Base-by-base conservation (phyloP, 2,888 invertebrate species). In the Pelosia muscerda region DNA sequence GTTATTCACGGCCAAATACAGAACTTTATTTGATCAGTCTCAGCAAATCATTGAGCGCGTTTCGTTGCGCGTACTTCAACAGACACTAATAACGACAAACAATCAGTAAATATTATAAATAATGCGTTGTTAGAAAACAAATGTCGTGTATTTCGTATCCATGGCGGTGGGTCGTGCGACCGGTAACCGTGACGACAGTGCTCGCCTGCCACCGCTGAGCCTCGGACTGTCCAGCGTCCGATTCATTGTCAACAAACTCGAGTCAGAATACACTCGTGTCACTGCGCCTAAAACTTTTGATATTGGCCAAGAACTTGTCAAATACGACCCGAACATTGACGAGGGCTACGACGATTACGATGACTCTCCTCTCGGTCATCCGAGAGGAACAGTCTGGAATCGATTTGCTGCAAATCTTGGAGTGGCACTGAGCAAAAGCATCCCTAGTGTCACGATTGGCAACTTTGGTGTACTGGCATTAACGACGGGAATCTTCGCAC, bases 231-330 rank as follows among this genome's bases (percentile, higher is more conserved):
- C 92, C 87, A 92, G 91, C 82, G 94, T 95, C 82, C 91, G 91
- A 77, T 88, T 90, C 91, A 95, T 95, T 91, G 93, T 95, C 89
- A 90, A 91, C 88, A 90, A 91, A 82, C 88, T 94, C 84, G 94
- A 95, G 88, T 85, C 90, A 73, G 88, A 90, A 79, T 87, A 89
- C 90, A 87, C 90, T 86, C 91, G 93, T 85, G 90, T 84, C 81
- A 81, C 82, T 66, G 79, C 83, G 73, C 68, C 85, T 63, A 81
- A 86, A 76, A 75, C 73, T 71, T 78, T 73, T 81, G 81, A 76
- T 86, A 77, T 73, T 62, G 68, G 77, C 71, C 83, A 84, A 78
- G 89, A 92, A 84, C 82, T 93, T 72, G 89, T 90, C 80, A 90
- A 88, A 84, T 93, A 91, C 91, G 87, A 92, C 71, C 84, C 90